Base-by-base conservation (phyloP, 2,797 vertebrate genomes). In the Premnoplex brunnescens region DNA sequence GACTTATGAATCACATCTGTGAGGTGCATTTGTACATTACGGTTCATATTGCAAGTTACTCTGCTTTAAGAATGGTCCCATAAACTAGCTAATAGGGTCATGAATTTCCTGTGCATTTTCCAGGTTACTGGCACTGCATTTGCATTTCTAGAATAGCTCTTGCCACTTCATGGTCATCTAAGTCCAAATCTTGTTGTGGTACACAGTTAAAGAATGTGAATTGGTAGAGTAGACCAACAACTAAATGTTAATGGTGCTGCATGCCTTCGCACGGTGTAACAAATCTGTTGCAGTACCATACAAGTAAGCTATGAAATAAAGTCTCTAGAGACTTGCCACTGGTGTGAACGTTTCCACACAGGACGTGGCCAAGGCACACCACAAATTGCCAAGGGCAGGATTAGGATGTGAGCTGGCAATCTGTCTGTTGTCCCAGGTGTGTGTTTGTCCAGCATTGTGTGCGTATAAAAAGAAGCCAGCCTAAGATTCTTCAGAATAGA, bases 351-450 rank as follows among this genome's bases (percentile, higher is more conserved):
- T 55, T 68, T 73, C 39, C 55, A 43, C 30, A 17, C 5, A 28
- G 87, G 78, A 69, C 32, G 3, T 26, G n/a, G 32, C 41, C 3
- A 34, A 71, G 37, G 63, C 6, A 2, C 39, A 23, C 15, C 48
- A 39, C 22, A 21, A 5, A 66, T 48, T 73, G 48, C 78, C 64
- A 36, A 48, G 82, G 69, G 22, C 5, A 36, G 43, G 71, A 39
- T 67, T 75, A 37, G 86, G 44, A n/a, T 85, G 52, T 39, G 63
- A 73, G 55, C 51, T 82, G 93, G 51, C 43, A n/a, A 28, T 3
- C 14, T 48, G 36, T 39, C 39, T 46, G 46, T 68, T 0, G 0
- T 64, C 21, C 37, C 4, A 9, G 39, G 14, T 46, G 46, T 22
- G 24, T 34, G 43, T 11, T 62, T 41, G 30, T 69, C 74, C 64